These are phyloP conservation scores for Latrodectus geometricus DNA, from an alignment of 1,140 invertebrate genomes.

Conservation along the genomic window DNA sequence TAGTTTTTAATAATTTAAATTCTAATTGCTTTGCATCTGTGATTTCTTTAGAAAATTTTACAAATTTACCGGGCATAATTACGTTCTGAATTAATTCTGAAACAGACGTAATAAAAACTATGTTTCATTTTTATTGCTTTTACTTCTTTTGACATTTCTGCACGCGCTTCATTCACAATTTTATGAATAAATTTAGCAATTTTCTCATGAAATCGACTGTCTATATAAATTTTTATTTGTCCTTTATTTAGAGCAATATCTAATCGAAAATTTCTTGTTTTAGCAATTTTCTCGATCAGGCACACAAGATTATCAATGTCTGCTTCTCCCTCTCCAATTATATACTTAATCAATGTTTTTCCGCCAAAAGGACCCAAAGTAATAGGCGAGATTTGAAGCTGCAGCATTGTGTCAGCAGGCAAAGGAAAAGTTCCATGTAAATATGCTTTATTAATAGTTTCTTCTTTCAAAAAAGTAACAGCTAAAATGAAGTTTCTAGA, in stretches of 20 bases:
- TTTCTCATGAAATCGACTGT: constrained; percentile 11
- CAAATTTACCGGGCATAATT: constrained; percentile 54
- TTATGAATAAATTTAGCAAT: constrained; percentile 21
- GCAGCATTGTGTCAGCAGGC: constrained; percentile 7
- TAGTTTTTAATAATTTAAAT: constrained; percentile 2
- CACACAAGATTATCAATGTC: constrained; percentile 34
- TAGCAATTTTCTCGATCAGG: constrained; percentile 15
- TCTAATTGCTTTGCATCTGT: background rate
- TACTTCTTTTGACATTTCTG: constrained; percentile 27
- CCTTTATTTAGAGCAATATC: constrained; percentile 49
- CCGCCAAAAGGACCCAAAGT: constrained; percentile 53
- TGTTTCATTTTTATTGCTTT: constrained; percentile 18
- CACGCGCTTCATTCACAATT: constrained; percentile 20
- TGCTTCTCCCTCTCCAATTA: constrained; percentile 20
- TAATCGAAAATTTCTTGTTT: constrained; percentile 19
- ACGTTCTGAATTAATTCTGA: constrained; percentile 36
- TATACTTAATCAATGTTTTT: constrained; percentile 7
- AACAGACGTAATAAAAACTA: constrained; percentile 1
- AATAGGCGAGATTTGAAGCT: constrained; percentile 19
- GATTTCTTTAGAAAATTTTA: constrained; percentile 19
- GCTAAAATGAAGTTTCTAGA: constrained; percentile 35
- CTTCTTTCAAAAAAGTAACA: constrained; percentile 34
- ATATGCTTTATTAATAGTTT: constrained; percentile 7
- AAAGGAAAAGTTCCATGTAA: constrained; percentile 19
- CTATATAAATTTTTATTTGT: constrained; percentile 26